Evolutionary conservation across 1,140 invertebrate species (phyloP).

Genomic region (Seison nebaliae): DNA sequence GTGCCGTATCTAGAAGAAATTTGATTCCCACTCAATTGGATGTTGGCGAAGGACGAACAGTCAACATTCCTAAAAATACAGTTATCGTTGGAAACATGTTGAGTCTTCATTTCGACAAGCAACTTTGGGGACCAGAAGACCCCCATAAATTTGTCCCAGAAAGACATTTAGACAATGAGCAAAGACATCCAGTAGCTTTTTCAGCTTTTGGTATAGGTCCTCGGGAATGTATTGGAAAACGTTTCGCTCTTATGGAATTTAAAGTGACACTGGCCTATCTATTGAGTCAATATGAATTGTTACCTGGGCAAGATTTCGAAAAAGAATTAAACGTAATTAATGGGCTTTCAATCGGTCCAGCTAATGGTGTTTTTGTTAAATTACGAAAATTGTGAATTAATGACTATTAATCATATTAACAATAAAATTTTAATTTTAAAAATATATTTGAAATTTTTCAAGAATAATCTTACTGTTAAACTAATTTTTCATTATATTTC

Average conservation of each 20-base stretch:
- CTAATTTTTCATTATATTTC: too few relatives aligned
- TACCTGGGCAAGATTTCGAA: too few relatives aligned
- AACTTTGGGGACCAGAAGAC: conserved; percentile 20
- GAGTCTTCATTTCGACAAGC: conserved; percentile 22
- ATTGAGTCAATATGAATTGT: too few relatives aligned
- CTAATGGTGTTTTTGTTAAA: too few relatives aligned
- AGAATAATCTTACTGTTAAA: too few relatives aligned
- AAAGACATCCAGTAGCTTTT: conserved; percentile 17
- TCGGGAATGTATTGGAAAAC: conserved; percentile 20
- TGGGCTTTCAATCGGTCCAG: too few relatives aligned
- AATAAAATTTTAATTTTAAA: too few relatives aligned
- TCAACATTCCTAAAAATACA: conserved; percentile 22
- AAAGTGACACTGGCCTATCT: conserved; percentile 17
- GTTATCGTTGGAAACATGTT: conserved; percentile 21
- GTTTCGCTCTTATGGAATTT: conserved; percentile 21
- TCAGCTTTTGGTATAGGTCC: conserved; percentile 26
- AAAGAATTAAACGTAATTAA: too few relatives aligned
- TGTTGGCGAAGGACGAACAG: too few relatives aligned
- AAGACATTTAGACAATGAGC: conserved; percentile 15
- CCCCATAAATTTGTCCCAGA: conserved; percentile 20
- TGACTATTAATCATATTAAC: too few relatives aligned
- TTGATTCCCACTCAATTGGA: conserved; percentile 18
- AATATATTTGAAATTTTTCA: too few relatives aligned
- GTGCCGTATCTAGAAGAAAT: conserved; percentile 18
- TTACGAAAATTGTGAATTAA: too few relatives aligned